phyloP scores from a whole-genome alignment of 2,797 vertebrate genomes.

The Knipowitschia caucasica region DNA sequence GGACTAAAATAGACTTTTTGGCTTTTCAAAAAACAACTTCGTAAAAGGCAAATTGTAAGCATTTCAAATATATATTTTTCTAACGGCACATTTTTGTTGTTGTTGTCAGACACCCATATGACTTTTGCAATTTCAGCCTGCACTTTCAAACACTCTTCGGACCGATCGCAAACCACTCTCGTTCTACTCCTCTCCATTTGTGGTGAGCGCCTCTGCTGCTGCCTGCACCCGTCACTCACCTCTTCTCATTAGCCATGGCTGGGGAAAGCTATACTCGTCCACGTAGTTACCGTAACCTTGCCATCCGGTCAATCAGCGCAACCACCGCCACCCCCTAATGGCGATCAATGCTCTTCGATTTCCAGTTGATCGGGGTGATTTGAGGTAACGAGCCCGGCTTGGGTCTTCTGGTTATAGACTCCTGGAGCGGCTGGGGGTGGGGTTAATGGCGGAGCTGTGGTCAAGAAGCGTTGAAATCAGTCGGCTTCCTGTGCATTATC shows the following conservation, averaged over 20 bases:
- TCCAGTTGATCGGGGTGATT: constrained; percentile 26
- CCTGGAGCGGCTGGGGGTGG: neutral
- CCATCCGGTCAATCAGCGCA: constrained; percentile 9
- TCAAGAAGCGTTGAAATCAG: neutral
- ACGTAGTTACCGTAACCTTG: constrained; percentile 17
- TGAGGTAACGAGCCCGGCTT: constrained; percentile 11
- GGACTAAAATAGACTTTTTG: too few species aligned
- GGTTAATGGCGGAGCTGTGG: constrained; percentile 14
- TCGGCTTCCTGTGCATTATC: constrained; percentile 36
- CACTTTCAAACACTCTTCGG: neutral
- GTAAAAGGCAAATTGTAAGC: too few species aligned
- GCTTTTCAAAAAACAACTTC: too few species aligned
- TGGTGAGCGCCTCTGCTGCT: neutral
- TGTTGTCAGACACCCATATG: neutral
- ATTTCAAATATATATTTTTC: too few species aligned
- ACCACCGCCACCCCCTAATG: constrained; percentile 2
- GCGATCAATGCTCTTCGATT: constrained; percentile 25
- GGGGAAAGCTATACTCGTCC: constrained; percentile 9
- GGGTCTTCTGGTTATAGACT: constrained; percentile 6
- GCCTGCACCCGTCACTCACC: neutral
- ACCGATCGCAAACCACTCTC: neutral
- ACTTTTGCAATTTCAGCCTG: neutral
- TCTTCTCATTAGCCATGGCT: constrained; percentile 20
- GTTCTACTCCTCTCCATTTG: neutral
- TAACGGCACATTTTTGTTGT: neutral